phyloP scores from a whole-genome alignment of 2,888 invertebrate genomes.

The Pseudeuparius sepicola region DNA sequence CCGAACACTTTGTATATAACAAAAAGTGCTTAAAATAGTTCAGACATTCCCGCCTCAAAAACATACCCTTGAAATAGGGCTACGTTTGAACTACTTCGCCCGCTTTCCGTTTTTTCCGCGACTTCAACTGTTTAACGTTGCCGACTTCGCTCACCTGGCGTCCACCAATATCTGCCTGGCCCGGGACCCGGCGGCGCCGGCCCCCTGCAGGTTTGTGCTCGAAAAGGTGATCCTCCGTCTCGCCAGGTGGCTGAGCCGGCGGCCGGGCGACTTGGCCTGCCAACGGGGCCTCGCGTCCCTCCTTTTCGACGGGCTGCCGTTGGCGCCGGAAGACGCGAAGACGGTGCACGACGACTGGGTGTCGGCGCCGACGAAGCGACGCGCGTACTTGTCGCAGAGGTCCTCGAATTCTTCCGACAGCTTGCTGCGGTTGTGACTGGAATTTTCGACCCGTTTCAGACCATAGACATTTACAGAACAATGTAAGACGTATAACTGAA shows the following conservation, averaged over 20 bases:
- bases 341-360: conserved; percentile 58
- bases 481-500: too few relatives aligned
- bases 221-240: conserved; percentile 66
- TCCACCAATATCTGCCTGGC: conserved; percentile 53
- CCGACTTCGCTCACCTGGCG: conserved; percentile 51
- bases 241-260: conserved; percentile 67
- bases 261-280: conserved; percentile 58
- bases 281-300: conserved; percentile 41
- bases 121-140: too few relatives aligned
- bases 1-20: too few relatives aligned
- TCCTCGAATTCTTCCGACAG: conserved; percentile 61
- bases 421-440: conserved; percentile 60
- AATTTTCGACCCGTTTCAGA: too few relatives aligned
- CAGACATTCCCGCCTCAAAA: too few relatives aligned
- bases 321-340: conserved; percentile 48
- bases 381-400: conserved; percentile 53
- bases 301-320: conserved; percentile 52
- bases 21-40: too few relatives aligned
- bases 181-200: conserved; percentile 36
- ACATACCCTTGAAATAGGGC: too few relatives aligned
- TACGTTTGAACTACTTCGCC: too few relatives aligned
- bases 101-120: too few relatives aligned
- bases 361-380: conserved; percentile 64
- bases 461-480: too few relatives aligned
- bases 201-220: conserved; percentile 52